A percentile compares a stretch with the other conserved stretches of the same genome.
phyloP scores from a whole-genome alignment of 2,113 vertebrate genomes.

The Stegostoma tigrinum region DNA sequence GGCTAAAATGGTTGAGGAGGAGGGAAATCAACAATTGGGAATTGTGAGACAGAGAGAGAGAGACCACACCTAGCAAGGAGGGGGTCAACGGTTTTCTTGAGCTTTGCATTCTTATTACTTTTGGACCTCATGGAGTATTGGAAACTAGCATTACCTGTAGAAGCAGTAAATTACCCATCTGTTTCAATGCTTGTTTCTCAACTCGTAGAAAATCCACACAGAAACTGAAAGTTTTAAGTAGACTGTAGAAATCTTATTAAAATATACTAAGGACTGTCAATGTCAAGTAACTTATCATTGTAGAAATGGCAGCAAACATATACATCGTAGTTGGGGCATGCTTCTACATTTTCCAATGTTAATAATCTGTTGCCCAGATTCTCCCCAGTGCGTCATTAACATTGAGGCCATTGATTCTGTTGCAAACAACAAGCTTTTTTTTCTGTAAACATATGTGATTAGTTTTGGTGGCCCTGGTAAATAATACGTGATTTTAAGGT shows the following conservation, averaged over 20 bases:
- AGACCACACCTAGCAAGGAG: not conserved
- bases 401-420: not conserved
- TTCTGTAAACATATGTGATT: not conserved
- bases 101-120: not conserved
- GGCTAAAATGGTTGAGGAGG: not conserved
- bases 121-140: not conserved
- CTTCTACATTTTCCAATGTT: not conserved
- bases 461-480: not conserved
- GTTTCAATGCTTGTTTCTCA: not conserved
- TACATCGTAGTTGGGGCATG: not conserved
- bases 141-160: not conserved
- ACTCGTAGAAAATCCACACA: not conserved
- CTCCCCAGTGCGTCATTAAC: not conserved
- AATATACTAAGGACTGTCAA: not conserved
- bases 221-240: not conserved
- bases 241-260: not conserved
- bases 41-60: not conserved
- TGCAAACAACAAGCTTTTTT: not conserved
- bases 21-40: not conserved
- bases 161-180: not conserved
- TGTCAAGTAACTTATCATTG: not conserved
- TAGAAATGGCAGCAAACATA: not conserved
- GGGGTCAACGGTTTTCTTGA: not conserved
- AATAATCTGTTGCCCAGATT: not conserved
- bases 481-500: not conserved